A percentile compares a stretch with the other conserved stretches of the same genome.
Evolutionary conservation across 2,113 vertebrate genomes (phyloP).

Genomic region (Phoxinus phoxinus): DNA sequence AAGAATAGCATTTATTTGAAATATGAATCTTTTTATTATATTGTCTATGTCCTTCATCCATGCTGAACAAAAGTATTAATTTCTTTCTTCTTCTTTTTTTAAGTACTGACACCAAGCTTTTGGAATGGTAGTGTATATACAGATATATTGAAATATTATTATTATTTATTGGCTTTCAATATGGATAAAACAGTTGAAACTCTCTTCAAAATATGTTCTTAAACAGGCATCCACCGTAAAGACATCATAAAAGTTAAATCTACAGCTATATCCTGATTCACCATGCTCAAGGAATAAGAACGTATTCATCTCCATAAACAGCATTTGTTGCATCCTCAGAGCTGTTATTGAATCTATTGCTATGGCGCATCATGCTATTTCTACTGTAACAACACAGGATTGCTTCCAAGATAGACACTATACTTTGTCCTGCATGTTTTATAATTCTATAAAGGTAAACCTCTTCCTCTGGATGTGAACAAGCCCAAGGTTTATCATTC

Average conservation of each 20-base stretch:
- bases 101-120: too few relatives aligned
- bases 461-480: neutral
- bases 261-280: neutral
- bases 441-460: slow-evolving; percentile 38
- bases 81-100: neutral
- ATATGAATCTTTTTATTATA: neutral
- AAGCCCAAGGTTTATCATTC: neutral
- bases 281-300: neutral
- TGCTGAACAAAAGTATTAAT: neutral
- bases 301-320: neutral
- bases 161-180: neutral
- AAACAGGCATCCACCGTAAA: neutral
- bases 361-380: slow-evolving; percentile 10
- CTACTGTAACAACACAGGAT: slow-evolving; percentile 59
- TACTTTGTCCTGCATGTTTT: slow-evolving; percentile 40
- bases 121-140: too few relatives aligned
- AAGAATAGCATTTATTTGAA: neutral
- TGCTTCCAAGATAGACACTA: slow-evolving; percentile 55
- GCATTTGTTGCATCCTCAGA: slow-evolving; percentile 31
- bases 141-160: too few relatives aligned
- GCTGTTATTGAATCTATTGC: slow-evolving; percentile 23
- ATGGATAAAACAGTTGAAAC: neutral
- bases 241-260: neutral
- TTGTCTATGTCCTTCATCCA: neutral
- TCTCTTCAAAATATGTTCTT: neutral